phyloP scores from a whole-genome alignment of 2,797 vertebrate genomes.

The Toxotes lorentzi region DNA sequence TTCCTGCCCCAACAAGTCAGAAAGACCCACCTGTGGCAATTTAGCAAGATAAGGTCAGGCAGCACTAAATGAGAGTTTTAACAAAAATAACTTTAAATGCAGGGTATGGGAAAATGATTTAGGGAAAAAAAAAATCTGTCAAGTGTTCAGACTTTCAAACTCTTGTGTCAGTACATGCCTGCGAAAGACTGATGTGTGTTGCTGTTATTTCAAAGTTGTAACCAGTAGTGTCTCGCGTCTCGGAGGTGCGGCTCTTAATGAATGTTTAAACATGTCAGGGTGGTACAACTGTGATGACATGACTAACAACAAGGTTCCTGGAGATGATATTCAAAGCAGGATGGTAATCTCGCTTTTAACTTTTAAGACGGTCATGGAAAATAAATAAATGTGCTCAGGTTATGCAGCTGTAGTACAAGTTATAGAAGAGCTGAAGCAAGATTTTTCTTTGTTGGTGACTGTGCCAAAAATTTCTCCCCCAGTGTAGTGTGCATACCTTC shows the following conservation, averaged over 20 bases:
- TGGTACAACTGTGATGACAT: neutral
- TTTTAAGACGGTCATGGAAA: neutral
- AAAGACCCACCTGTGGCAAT: neutral
- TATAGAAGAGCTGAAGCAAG: constrained; percentile 25
- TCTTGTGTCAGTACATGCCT: neutral
- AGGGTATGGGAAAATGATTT: neutral
- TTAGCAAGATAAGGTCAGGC: neutral
- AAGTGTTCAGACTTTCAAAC: neutral
- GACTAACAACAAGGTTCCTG: neutral
- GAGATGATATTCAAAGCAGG: neutral
- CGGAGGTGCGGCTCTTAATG: neutral
- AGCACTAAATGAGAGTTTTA: neutral
- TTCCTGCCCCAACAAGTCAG: neutral
- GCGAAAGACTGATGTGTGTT: neutral
- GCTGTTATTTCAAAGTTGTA: neutral
- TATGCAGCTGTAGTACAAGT: constrained; percentile 26
- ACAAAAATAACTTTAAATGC: neutral
- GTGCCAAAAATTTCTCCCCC: neutral
- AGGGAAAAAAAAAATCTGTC: neutral
- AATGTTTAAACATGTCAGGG: neutral
- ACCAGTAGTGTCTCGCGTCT: neutral
- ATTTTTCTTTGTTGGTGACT: neutral
- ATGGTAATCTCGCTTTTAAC: neutral
- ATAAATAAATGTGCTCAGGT: constrained; percentile 16
- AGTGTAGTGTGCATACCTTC: constrained; percentile 5